These are phyloP conservation scores for Acleris literana DNA, from an alignment of 2,888 invertebrate genomes.

Conservation along the genomic window DNA sequence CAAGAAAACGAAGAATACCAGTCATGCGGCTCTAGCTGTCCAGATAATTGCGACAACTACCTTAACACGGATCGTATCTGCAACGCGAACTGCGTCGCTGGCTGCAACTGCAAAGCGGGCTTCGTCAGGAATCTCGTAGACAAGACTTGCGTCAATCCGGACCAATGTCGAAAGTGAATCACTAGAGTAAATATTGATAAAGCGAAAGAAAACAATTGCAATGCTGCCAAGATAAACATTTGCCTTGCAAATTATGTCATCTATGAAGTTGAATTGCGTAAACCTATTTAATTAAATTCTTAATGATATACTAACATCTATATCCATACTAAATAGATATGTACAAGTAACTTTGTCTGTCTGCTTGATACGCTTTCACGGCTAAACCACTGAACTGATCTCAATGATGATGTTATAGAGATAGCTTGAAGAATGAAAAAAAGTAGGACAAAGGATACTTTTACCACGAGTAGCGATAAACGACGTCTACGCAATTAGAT, in stretches of 20 bases:
- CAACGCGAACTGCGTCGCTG: conserved; percentile 24
- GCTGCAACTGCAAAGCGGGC: conserved; percentile 27
- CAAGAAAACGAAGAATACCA: conserved; percentile 32
- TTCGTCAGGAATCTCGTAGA: conserved; percentile 26
- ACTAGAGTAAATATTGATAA: not conserved
- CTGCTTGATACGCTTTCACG: no score
- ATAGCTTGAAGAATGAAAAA: no score
- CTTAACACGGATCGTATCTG: conserved; percentile 15
- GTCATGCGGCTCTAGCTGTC: conserved; percentile 31
- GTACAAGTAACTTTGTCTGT: no score
- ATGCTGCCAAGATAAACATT: not conserved
- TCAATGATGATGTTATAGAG: no score
- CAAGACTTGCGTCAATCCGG: conserved; percentile 22
- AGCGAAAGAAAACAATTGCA: not conserved
- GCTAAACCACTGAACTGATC: no score
- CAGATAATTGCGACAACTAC: conserved; percentile 29
- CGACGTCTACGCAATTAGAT: no score
- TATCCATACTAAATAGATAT: no score
- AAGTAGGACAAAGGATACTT: no score
- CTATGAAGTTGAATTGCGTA: not conserved
- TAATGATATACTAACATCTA: no score
- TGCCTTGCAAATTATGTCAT: not conserved
- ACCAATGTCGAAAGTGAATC: conserved; percentile 30
- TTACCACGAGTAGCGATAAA: no score
- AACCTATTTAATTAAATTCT: no score